A percentile compares a stretch with the other conserved stretches of the same genome.
These are phyloP conservation scores for Helogale parvula DNA, from an alignment of 2,113 vertebrate genomes.

Conservation along the genomic window DNA sequence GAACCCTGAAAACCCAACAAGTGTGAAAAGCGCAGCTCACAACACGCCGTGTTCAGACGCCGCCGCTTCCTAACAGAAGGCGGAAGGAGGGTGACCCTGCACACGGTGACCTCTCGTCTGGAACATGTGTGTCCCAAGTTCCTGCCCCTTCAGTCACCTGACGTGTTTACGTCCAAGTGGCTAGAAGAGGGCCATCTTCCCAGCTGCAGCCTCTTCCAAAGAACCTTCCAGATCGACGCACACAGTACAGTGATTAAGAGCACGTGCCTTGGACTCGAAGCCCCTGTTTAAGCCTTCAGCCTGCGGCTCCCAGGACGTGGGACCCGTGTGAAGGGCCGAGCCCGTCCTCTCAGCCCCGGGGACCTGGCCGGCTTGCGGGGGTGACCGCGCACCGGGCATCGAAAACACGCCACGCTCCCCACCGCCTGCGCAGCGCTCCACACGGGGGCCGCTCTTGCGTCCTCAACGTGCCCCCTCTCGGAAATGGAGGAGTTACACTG, in stretches of 20 bases:
- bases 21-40: not conserved
- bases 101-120: not conserved
- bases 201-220: not conserved
- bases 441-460: accelerated
- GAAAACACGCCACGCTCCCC: accelerated
- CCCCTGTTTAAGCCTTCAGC: not conserved
- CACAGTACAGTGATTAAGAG: not conserved
- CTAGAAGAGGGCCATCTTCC: not conserved
- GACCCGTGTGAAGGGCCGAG: not conserved
- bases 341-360: too few relatives aligned
- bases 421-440: accelerated
- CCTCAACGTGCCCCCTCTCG: not conserved
- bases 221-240: not conserved
- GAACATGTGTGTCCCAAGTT: accelerated
- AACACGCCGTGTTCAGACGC: not conserved
- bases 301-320: accelerated
- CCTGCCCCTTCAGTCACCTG: not conserved
- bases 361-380: not conserved
- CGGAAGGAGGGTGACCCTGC: accelerated
- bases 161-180: not conserved
- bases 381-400: not conserved
- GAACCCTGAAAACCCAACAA: not conserved
- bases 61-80: not conserved
- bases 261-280: not conserved
- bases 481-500: not conserved